These are phyloP conservation scores for Eupithecia tripunctaria DNA, from an alignment of 2,888 invertebrate genomes.

Conservation along the genomic window DNA sequence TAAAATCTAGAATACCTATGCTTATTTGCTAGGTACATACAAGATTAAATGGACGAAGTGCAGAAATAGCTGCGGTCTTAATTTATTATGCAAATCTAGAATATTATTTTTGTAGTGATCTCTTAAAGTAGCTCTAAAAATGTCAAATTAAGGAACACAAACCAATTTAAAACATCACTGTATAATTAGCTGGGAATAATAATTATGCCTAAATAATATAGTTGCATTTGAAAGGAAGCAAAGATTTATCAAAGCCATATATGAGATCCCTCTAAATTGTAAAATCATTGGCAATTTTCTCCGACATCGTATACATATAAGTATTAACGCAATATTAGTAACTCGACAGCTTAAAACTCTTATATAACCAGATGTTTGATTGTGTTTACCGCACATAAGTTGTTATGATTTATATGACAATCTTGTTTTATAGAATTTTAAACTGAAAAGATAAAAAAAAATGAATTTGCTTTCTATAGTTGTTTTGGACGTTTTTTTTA, in stretches of 20 bases:
- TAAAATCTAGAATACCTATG: conserved; percentile 62
- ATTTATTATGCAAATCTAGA: conserved; percentile 14
- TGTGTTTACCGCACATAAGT: background rate
- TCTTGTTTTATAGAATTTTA: conserved; percentile 58
- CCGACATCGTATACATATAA: background rate
- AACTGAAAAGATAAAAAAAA: conserved; percentile 52
- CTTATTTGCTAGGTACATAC: conserved; percentile 50
- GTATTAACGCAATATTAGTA: background rate
- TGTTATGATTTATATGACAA: background rate
- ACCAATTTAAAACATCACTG: background rate
- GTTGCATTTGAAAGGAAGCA: background rate
- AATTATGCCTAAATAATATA: background rate
- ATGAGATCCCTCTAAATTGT: background rate
- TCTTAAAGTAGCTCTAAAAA: conserved; percentile 3
- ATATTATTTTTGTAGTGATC: background rate
- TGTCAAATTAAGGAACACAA: conserved; percentile 3
- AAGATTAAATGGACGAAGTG: conserved; percentile 59
- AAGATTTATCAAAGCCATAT: background rate
- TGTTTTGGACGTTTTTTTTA: background rate
- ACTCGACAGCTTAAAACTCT: background rate
- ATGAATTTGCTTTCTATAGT: background rate
- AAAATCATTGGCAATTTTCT: background rate
- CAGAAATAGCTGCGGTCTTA: conserved; percentile 40
- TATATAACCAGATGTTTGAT: background rate
- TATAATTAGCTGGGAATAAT: background rate